Conservation (phyloP, 37 sponge, comb jelly and placozoan species). For the Ephydatia muelleri region DNA sequence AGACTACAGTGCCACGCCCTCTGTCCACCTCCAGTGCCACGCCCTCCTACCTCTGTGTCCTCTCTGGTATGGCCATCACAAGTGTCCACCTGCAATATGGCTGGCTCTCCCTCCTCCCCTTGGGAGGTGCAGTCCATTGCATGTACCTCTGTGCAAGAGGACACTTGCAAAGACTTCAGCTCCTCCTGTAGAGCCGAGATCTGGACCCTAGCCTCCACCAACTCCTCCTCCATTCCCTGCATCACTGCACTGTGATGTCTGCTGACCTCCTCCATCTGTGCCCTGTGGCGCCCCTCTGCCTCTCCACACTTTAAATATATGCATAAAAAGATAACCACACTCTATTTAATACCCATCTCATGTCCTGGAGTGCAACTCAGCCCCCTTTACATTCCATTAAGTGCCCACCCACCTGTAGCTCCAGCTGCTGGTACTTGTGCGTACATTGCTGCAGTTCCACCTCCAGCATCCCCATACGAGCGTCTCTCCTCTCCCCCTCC, state of each 20-base stretch:
- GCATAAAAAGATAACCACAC: neutral
- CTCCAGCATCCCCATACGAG: neutral
- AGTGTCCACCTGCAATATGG: constrained; percentile 6
- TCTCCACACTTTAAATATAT: neutral
- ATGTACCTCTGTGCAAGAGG: neutral
- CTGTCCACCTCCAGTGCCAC: neutral
- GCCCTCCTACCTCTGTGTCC: neutral
- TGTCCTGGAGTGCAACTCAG: too few relatives aligned
- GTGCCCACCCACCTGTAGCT: neutral
- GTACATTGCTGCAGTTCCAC: neutral
- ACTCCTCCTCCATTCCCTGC: neutral
- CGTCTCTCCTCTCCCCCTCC: neutral
- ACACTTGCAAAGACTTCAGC: neutral
- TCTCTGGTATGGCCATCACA: neutral
- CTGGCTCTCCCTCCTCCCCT: neutral
- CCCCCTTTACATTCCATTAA: neutral
- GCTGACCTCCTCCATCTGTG: neutral
- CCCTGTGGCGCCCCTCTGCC: neutral
- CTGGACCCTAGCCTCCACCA: neutral
- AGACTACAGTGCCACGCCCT: neutral
- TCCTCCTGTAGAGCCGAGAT: neutral
- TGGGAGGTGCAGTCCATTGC: neutral
- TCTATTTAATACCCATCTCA: too few relatives aligned
- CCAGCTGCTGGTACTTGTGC: neutral
- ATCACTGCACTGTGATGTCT: neutral